Evolutionary conservation across 2,888 invertebrate genomes (phyloP).

Genomic region (Piscicola geometra): DNA sequence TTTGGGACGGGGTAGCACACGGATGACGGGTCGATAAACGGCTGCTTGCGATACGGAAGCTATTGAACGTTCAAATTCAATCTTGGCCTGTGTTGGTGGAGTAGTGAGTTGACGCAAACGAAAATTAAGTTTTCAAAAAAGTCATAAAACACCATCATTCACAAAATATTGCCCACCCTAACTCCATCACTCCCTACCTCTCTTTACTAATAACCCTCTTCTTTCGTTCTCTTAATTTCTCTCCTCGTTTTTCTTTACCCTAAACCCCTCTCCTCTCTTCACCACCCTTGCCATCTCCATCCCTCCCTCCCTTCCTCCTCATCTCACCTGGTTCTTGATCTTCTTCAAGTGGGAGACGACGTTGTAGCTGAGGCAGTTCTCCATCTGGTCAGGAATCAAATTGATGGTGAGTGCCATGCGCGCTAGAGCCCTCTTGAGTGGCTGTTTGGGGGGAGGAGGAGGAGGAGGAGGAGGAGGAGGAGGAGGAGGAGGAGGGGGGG

Average conservation of each 20-base stretch:
- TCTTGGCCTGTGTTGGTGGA: slow-evolving; percentile 49
- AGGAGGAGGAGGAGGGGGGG: not conserved
- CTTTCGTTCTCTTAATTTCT: too few relatives aligned
- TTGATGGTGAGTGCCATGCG: slow-evolving; percentile 81
- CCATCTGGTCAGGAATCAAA: slow-evolving; percentile 82
- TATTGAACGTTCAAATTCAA: slow-evolving; percentile 55
- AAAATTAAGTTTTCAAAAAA: not conserved
- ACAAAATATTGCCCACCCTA: too few relatives aligned
- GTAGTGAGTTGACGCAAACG: not conserved
- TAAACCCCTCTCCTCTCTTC: too few relatives aligned
- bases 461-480: too few relatives aligned
- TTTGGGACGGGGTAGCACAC: slow-evolving; percentile 35
- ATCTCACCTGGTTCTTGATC: slow-evolving; percentile 71
- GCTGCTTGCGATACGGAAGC: slow-evolving; percentile 54
- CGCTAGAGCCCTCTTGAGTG: slow-evolving; percentile 79
- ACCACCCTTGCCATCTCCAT: too few relatives aligned
- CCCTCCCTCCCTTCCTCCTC: too few relatives aligned
- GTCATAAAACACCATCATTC: too few relatives aligned
- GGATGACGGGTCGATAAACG: not conserved
- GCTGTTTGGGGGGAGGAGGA: slow-evolving; percentile 59
- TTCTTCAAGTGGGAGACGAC: slow-evolving; percentile 90
- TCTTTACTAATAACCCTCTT: too few relatives aligned
- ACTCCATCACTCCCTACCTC: too few relatives aligned
- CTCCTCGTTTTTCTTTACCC: too few relatives aligned
- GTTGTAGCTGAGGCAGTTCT: slow-evolving; percentile 84